A percentile compares a stretch with the other conserved stretches of the same genome.
phyloP scores from a whole-genome alignment of 1,140 invertebrate genomes.

The Leptinotarsa texana region DNA sequence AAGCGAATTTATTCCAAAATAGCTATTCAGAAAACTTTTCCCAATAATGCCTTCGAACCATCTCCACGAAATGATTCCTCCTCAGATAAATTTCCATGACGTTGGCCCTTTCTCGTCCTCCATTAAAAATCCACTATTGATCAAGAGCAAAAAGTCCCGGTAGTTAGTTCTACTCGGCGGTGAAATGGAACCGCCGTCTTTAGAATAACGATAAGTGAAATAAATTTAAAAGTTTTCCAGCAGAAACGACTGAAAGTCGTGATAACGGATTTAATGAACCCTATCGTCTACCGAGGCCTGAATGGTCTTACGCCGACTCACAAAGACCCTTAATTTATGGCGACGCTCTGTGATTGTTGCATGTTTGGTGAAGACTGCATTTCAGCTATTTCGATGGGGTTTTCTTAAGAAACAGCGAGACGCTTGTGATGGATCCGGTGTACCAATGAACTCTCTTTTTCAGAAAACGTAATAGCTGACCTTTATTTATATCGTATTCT shows the following conservation, averaged over 20 bases:
- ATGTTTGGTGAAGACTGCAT: constrained; percentile 38
- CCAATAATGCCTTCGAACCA: too few relatives aligned
- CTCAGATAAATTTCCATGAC: too few relatives aligned
- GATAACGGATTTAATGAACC: constrained; percentile 55
- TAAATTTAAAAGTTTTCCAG: constrained; percentile 54
- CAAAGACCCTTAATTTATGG: constrained; percentile 51
- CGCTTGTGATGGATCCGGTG: too few relatives aligned
- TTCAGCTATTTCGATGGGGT: constrained; percentile 9
- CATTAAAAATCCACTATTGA: constrained; percentile 37
- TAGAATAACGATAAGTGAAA: constrained; percentile 54
- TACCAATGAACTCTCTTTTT: too few relatives aligned
- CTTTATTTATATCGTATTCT: too few relatives aligned
- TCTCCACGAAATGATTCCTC: too few relatives aligned
- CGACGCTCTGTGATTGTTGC: constrained; percentile 50
- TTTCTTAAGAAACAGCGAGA: too few relatives aligned
- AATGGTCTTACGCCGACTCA: constrained; percentile 48
- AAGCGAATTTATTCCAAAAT: too few relatives aligned
- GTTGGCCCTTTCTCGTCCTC: not conserved
- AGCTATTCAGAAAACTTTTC: too few relatives aligned
- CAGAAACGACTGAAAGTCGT: constrained; percentile 49
- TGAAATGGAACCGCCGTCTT: constrained; percentile 42
- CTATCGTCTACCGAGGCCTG: constrained; percentile 50
- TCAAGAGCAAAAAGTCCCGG: constrained; percentile 30
- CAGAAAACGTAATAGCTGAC: too few relatives aligned
- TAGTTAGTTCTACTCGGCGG: constrained; percentile 28